Conservation (phyloP, 2,797 vertebrate genomes). For the Stomatorhinus walkeri region DNA sequence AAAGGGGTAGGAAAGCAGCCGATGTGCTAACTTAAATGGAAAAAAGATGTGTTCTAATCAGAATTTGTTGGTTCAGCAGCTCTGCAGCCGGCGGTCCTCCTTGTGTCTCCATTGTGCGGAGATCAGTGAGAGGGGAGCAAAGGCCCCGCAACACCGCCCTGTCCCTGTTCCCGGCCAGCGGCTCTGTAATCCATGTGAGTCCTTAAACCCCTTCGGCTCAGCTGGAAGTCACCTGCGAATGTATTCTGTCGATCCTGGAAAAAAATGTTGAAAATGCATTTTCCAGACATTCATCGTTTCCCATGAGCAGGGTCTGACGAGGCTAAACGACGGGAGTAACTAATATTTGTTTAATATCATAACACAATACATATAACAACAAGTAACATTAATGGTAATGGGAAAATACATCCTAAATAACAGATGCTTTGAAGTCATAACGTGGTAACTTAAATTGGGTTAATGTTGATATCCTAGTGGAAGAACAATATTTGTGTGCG, state of each 20-base stretch:
- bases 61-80: neutral
- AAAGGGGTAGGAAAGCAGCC: neutral
- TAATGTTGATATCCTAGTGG: neutral
- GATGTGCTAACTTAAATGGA: neutral
- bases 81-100: neutral
- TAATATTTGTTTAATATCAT: neutral
- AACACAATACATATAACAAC: neutral
- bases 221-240: neutral
- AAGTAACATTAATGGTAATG: neutral
- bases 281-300: neutral
- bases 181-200: neutral
- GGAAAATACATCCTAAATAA: neutral
- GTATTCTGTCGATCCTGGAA: neutral
- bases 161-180: neutral
- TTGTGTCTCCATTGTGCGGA: neutral
- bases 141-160: too few species aligned
- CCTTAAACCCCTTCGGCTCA: neutral
- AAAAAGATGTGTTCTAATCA: neutral
- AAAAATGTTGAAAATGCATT: neutral
- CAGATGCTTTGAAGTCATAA: neutral
- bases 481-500: neutral
- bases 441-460: neutral
- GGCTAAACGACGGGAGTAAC: neutral
- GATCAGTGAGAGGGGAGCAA: neutral
- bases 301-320: neutral